Percentiles rank a stretch among this genome's conserved stretches.
phyloP scores from a whole-genome alignment of 2,113 vertebrate species.

The Sialia sialis region DNA sequence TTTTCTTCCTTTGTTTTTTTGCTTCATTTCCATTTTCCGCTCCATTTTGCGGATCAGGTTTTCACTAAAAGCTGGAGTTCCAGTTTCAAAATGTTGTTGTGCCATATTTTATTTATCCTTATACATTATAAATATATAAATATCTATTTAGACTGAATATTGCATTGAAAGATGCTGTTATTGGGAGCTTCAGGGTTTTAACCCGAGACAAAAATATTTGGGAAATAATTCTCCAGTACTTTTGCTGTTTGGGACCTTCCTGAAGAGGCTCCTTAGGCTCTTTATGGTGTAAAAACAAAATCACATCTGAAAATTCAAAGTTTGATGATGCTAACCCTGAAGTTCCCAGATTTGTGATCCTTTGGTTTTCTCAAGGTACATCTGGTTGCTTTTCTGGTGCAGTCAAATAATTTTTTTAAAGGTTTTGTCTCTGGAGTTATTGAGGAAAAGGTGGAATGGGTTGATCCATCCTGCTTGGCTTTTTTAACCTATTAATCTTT shows the following conservation, averaged over 20 bases:
- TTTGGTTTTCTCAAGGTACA: not conserved
- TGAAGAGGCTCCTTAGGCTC: not conserved
- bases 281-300: not conserved
- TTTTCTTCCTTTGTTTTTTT: not conserved
- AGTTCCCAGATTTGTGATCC: not conserved
- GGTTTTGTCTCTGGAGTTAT: not conserved
- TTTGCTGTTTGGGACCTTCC: not conserved
- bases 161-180: not conserved
- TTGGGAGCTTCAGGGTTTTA: conserved; percentile 51
- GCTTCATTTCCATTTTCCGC: not conserved
- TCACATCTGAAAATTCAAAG: rapidly evolving
- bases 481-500: not conserved
- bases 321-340: not conserved
- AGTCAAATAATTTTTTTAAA: not conserved
- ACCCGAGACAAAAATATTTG: not conserved
- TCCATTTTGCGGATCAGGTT: not conserved
- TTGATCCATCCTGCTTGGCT: conserved; percentile 16
- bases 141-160: not conserved
- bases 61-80: not conserved
- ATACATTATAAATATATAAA: not conserved
- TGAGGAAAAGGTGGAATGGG: not conserved
- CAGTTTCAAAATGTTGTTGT: not conserved
- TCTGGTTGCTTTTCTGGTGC: not conserved
- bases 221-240: not conserved
- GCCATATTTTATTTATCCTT: conserved; percentile 8